Base-by-base conservation (phyloP, 1,140 invertebrate species). In the Drosophila varians region DNA sequence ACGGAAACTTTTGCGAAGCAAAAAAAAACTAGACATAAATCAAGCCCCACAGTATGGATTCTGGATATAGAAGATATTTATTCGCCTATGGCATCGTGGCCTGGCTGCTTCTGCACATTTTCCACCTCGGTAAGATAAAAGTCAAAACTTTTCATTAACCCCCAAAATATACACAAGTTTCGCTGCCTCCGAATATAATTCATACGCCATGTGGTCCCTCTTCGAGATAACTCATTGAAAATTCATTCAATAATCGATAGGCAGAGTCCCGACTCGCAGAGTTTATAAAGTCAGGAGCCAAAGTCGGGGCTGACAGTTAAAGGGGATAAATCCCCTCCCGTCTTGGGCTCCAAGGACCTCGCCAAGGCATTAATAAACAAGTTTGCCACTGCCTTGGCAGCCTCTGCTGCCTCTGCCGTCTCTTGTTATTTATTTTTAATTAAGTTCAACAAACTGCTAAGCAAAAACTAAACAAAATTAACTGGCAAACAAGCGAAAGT, bases 361-460 rank as follows among this genome's bases (percentile, higher is more conserved):
- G 54, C 14, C 2, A 26, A 19, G 54, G 28, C 80, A 66, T 86
- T 80, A 86, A 86, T 87, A 86, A 77, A 73, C 68, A 74, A 68
- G 48, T 61, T 61, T 61, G 62, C 66, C 36, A 42, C 36, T 78
- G 71, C 46, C 28, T 31, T 12, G n/a, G 34, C 34, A 5, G 34
- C 2, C 28, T 31, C 6, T 31, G 28, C 28, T 6, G 28, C 2
- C 28, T 31, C 6, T 47, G 19, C 2, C 58, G 25, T 38, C 23
- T 61, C n/a, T 47, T 66, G 60, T 77, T 79, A 79, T 74, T 79
- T 77, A 86, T 87, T 87, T 87, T 86, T 86, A 87, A 86, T 86
- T 80, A 86, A 77, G 82, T 86, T 86, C 80, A 74, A 74, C 73
- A 86, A 87, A 86, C 80, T 87, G 84, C 57, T 74, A 76, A 48